Conservation (phyloP, 2,797 vertebrate species). For the Gallirallus australis region DNA sequence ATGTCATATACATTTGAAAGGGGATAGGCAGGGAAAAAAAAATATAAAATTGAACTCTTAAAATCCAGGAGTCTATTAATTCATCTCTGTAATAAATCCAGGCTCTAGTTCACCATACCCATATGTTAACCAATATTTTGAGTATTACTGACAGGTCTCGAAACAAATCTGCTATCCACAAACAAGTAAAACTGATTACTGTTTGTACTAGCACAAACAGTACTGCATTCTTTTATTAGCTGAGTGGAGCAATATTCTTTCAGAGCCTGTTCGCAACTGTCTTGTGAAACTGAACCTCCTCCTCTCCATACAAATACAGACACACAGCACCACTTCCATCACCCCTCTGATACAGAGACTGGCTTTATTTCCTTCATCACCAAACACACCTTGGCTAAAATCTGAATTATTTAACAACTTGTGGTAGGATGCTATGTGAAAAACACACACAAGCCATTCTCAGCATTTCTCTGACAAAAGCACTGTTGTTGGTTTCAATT, state of each 20-base stretch:
- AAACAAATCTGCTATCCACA: slow-evolving; percentile 30
- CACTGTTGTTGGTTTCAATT: background rate
- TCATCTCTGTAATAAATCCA: slow-evolving; percentile 9
- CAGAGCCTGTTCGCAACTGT: background rate
- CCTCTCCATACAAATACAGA: background rate
- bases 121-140: slow-evolving; percentile 41
- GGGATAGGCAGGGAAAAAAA: background rate
- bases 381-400: background rate
- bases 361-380: background rate
- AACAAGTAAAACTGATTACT: slow-evolving; percentile 21
- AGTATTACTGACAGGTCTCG: slow-evolving; percentile 45
- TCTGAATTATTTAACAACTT: background rate
- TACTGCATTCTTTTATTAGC: background rate
- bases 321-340: background rate
- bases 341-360: background rate
- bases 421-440: accelerated
- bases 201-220: background rate
- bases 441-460: accelerated
- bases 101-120: background rate
- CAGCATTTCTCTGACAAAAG: background rate
- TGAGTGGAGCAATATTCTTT: background rate
- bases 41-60: background rate
- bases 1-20: slow-evolving; percentile 8
- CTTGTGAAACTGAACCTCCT: background rate
- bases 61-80: slow-evolving; percentile 10